Base-by-base conservation (phyloP, 1,140 invertebrate genomes). In the Acyrthosiphon pisum region DNA sequence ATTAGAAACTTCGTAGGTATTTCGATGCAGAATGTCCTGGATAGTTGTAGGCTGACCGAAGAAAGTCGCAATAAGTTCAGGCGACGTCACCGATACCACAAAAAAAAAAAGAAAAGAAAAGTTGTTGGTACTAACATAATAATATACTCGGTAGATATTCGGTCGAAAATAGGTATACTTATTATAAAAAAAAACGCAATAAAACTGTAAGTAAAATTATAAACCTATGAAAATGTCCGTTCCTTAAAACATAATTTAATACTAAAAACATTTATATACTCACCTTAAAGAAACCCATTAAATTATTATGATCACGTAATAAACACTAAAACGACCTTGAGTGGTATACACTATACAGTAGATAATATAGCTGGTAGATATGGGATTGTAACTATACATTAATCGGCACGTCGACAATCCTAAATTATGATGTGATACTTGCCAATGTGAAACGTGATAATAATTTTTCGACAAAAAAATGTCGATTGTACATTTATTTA, bases 301-400 rank as follows among this genome's bases (percentile, higher is more conserved):
- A 86, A 86, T 86, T 86, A 86, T 86, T 46, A 46, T 20, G 84
- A 86, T 89, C 48, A 53, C 87, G 87, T 89, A 50, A 88, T 76
- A 76, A 86, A 86, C 26, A 46, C 44, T 46, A 46, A 44, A 86
- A 46, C n/a, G 84, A 46, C 84, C 84, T 86, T 46, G 37, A 46
- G 60, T 76, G 14, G 60, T 76, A 76, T n/a, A n/a, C 22, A n/a
- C 30, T 41, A 84, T 26, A 44, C 2, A 23, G 20, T 23, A 53
- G 20, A 6, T 53, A 53, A 53, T 53, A 22, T 53, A 22, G 44
- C 30, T 20, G 26, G 4, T n/a, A n/a, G 30, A 86, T 46, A 46
- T 46, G 7, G 1, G 26, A 26, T 86, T 86, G 26, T 30, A 86
- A 86, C 44, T 44, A 41, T 44, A 86, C 23, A 86, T 86, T 86